phyloP scores from a whole-genome alignment of 1,140 invertebrate species.

The Oscheius sp. region DNA sequence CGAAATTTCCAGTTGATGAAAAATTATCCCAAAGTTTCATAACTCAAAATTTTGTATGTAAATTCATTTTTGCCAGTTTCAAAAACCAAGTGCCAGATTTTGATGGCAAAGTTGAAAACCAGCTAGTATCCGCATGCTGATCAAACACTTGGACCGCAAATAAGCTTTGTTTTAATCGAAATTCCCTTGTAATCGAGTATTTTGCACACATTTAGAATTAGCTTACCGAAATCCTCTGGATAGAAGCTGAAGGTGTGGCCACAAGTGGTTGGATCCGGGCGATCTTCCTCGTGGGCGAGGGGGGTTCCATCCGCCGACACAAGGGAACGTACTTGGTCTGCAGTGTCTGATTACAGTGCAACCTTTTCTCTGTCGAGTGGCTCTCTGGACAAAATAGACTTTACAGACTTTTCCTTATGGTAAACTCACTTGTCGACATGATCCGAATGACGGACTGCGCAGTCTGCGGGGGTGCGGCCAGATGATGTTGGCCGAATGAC shows the following conservation, averaged over 20 bases:
- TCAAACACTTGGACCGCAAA: background rate
- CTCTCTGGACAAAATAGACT: background rate
- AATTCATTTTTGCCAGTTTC: too few species aligned
- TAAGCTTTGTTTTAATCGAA: too few species aligned
- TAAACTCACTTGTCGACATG: background rate
- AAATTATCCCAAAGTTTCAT: too few species aligned
- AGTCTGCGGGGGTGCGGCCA: background rate
- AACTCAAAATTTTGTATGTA: too few species aligned
- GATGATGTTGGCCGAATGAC: background rate
- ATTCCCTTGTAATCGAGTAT: too few species aligned
- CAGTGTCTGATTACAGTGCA: background rate
- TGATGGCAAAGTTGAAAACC: background rate
- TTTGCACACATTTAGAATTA: too few species aligned
- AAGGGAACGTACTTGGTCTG: background rate
- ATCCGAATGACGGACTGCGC: background rate
- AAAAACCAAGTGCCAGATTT: background rate
- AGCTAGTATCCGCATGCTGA: background rate
- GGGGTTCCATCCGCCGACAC: background rate
- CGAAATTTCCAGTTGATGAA: too few species aligned
- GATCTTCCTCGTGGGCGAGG: background rate
- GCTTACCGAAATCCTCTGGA: too few species aligned
- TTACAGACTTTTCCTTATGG: background rate
- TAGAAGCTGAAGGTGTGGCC: too few species aligned
- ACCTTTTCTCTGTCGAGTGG: background rate
- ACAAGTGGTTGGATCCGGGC: background rate